Evolutionary conservation across 2,797 vertebrate species (phyloP).

Genomic region (Poecile montanus): DNA sequence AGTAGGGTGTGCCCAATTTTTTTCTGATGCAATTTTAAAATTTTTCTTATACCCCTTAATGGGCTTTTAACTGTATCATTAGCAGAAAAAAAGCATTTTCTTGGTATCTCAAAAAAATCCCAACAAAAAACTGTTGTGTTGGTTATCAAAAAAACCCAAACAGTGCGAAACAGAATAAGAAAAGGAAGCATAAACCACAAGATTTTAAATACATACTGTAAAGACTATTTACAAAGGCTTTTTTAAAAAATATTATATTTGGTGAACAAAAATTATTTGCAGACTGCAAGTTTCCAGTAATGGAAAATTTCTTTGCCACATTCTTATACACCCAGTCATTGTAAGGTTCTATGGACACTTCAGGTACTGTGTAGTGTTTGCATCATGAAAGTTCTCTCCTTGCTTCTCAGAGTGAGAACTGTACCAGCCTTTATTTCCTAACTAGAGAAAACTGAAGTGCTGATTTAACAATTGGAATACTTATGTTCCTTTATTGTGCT

Average conservation of each 20-base stretch:
- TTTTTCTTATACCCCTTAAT: background rate
- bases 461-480: constrained; percentile 33
- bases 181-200: background rate
- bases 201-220: background rate
- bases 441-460: background rate
- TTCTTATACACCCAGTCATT: background rate
- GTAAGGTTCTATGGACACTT: background rate
- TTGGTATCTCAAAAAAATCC: background rate
- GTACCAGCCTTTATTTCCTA: background rate
- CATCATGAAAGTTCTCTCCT: background rate
- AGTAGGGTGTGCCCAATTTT: background rate
- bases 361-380: background rate
- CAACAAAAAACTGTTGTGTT: background rate
- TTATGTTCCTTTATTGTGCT: background rate
- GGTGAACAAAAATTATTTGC: background rate
- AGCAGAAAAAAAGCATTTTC: background rate
- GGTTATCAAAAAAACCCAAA: background rate
- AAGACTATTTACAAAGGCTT: background rate
- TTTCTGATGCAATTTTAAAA: background rate
- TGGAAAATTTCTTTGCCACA: background rate
- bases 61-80: background rate
- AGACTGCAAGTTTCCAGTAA: background rate
- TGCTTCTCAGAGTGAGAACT: background rate
- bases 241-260: background rate
- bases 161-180: background rate